Conservation (phyloP, 2,888 invertebrate species). For the Pammene aurita region DNA sequence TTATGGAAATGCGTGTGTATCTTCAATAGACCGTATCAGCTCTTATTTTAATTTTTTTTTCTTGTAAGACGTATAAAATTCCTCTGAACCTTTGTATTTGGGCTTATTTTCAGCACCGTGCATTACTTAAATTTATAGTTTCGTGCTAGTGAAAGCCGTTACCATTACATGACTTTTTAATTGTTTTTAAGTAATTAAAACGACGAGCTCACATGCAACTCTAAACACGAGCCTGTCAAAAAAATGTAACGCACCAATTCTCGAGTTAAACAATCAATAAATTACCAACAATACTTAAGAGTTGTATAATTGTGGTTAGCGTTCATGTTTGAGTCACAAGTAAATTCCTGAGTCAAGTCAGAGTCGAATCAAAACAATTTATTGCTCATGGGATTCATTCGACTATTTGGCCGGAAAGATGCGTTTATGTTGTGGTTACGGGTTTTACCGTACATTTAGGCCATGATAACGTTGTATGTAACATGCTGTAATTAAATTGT, state of each 20-base stretch:
- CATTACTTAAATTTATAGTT: neutral
- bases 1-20: conserved; percentile 52
- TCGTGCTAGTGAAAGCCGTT: neutral
- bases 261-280: neutral
- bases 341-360: conserved; percentile 11
- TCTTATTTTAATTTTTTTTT: neutral
- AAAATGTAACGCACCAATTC: conserved; percentile 9
- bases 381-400: conserved; percentile 1
- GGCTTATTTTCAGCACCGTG: too few species aligned
- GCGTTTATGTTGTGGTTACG: conserved; percentile 13
- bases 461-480: neutral
- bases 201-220: conserved; percentile 5
- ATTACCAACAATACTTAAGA: neutral
- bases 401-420: neutral
- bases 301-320: neutral
- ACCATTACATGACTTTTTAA: neutral
- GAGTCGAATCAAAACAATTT: conserved; percentile 7
- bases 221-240: neutral
- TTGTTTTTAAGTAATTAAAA: neutral
- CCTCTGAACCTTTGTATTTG: too few species aligned
- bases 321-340: conserved; percentile 13
- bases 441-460: conserved; percentile 14
- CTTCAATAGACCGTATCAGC: neutral
- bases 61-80: too few species aligned
- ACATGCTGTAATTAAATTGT: too few species aligned